phyloP scores from a whole-genome alignment of 2,888 invertebrate species.

The Trissolcus japonicus region DNA sequence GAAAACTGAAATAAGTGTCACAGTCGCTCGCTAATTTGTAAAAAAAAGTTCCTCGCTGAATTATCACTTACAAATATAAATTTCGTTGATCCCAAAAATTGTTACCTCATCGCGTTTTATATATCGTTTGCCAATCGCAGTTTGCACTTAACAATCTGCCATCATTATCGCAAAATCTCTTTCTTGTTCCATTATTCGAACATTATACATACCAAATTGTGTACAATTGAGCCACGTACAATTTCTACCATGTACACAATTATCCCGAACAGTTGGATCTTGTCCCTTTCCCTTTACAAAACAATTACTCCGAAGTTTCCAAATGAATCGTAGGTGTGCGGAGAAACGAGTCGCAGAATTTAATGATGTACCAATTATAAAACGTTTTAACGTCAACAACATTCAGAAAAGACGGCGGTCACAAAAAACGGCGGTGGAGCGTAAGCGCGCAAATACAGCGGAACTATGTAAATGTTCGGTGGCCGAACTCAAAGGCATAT shows the following conservation, averaged over 20 bases:
- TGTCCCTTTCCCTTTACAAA: conserved; percentile 27
- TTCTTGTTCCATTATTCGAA: conserved; percentile 33
- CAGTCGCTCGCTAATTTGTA: no score
- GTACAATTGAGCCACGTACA: conserved; percentile 37
- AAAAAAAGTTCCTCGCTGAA: no score
- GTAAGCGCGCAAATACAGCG: conserved; percentile 41
- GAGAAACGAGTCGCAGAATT: conserved; percentile 32
- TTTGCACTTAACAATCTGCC: conserved; percentile 14
- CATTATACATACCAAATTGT: conserved; percentile 37
- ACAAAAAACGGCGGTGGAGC: conserved; percentile 34
- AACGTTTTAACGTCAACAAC: conserved; percentile 39
- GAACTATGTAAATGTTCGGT: conserved; percentile 54
- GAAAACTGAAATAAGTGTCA: no score
- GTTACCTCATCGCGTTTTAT: no score
- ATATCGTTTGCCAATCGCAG: background rate
- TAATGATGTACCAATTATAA: conserved; percentile 54
- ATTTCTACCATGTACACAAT: conserved; percentile 38
- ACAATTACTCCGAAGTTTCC: conserved; percentile 43
- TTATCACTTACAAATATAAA: no score
- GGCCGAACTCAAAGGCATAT: conserved; percentile 56
- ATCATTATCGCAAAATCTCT: conserved; percentile 31
- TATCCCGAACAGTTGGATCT: conserved; percentile 36
- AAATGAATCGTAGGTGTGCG: conserved; percentile 43
- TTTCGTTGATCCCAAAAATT: no score
- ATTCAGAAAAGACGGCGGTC: conserved; percentile 31